Conservation (phyloP, 2,113 vertebrate species). For the Phasianus colchicus region DNA sequence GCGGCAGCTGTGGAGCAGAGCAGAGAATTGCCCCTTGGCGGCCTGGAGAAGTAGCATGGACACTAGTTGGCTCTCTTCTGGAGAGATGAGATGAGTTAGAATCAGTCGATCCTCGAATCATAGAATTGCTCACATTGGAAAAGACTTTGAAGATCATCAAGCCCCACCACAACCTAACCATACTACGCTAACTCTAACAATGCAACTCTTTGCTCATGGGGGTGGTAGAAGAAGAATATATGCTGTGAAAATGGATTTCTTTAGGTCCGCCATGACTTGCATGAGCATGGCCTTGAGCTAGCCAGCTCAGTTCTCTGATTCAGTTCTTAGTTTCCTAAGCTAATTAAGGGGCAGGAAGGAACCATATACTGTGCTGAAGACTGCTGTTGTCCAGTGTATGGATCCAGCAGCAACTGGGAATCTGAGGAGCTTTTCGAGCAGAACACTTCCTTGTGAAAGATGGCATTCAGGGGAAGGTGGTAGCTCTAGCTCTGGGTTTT, state of each 20-base stretch:
- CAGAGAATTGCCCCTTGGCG: not conserved
- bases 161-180: too few species aligned
- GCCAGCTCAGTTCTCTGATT: fast-evolving
- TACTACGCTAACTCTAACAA: too few species aligned
- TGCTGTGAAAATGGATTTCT: not conserved
- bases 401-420: not conserved
- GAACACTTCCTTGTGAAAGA: not conserved
- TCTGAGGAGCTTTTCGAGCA: not conserved
- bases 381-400: not conserved
- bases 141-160: too few species aligned
- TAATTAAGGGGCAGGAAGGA: not conserved
- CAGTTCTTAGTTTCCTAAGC: not conserved
- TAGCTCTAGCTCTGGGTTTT: not conserved
- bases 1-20: not conserved
- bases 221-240: not conserved
- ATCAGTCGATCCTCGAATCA: too few species aligned
- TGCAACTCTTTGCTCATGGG: not conserved
- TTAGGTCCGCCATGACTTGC: not conserved
- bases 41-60: not conserved
- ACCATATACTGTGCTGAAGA: fast-evolving
- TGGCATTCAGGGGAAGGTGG: not conserved
- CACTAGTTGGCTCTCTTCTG: not conserved
- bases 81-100: not conserved
- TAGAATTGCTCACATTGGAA: too few species aligned
- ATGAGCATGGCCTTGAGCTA: not conserved